These are phyloP conservation scores for Eleutherodactylus coqui DNA, from an alignment of 2,797 vertebrate genomes.

Conservation along the genomic window DNA sequence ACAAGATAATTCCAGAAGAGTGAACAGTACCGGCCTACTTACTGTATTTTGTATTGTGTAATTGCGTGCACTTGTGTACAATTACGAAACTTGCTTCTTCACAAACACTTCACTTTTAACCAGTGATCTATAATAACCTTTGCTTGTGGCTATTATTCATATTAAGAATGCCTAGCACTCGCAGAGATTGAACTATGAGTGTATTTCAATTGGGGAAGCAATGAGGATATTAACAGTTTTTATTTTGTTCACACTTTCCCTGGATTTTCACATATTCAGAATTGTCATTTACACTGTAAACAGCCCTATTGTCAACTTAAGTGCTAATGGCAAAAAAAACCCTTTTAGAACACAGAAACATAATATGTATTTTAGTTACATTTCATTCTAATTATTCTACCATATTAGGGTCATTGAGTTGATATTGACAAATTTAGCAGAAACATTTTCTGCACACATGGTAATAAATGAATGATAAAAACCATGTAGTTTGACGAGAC, in stretches of 20 bases:
- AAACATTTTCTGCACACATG: not conserved
- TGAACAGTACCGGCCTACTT: conserved; percentile 6
- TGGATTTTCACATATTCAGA: not conserved
- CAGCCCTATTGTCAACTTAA: not conserved
- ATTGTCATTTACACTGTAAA: not conserved
- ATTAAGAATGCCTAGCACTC: not conserved
- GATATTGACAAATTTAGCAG: not conserved
- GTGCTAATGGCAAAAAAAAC: not conserved
- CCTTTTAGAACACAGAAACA: not conserved
- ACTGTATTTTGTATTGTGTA: not conserved
- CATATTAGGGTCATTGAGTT: not conserved
- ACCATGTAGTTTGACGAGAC: not conserved
- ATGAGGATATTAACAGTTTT: not conserved
- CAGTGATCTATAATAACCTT: conserved; percentile 1
- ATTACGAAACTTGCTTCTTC: not conserved
- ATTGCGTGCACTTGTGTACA: not conserved
- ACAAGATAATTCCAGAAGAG: not conserved
- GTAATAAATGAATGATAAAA: not conserved
- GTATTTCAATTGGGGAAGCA: not conserved
- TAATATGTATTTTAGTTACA: not conserved
- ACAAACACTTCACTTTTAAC: not conserved
- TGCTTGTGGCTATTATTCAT: not conserved
- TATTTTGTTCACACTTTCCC: not conserved
- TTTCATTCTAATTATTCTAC: not conserved
- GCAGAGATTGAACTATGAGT: not conserved